Evolutionary conservation across 2,113 vertebrate species (phyloP).

Genomic region (Neomonachus schauinslandi): DNA sequence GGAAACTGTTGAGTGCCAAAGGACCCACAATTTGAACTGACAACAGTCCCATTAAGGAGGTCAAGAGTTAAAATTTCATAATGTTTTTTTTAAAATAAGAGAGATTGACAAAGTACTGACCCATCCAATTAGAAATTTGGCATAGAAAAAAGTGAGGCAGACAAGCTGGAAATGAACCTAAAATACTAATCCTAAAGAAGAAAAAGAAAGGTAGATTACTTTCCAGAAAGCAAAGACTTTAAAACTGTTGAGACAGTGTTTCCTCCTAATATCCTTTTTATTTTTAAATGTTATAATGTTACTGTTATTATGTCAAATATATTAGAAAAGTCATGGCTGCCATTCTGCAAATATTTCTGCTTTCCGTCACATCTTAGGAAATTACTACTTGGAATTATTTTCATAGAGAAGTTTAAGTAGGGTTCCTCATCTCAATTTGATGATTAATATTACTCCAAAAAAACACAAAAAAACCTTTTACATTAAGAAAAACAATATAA

Average conservation of each 20-base stretch:
- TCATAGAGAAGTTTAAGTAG: background rate
- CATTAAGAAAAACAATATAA: background rate
- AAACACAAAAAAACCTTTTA: background rate
- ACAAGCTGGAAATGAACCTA: background rate
- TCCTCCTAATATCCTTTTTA: background rate
- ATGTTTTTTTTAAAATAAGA: conserved; percentile 28
- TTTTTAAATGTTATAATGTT: background rate
- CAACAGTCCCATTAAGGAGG: background rate
- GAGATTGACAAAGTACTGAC: background rate
- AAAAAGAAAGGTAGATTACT: background rate
- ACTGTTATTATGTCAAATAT: background rate
- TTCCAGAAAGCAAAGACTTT: background rate
- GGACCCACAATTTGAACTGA: background rate
- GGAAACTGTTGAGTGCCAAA: background rate
- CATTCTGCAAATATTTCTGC: background rate
- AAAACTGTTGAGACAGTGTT: background rate
- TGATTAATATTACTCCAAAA: background rate
- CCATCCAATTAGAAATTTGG: background rate
- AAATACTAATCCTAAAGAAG: background rate
- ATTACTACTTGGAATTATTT: background rate
- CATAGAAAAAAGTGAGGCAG: background rate
- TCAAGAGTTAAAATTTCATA: conserved; percentile 34
- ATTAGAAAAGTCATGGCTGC: background rate
- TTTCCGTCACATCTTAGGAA: background rate
- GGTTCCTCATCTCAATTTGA: background rate